These are phyloP conservation scores for Hemibagrus guttatus DNA, from an alignment of 2,797 vertebrate species.

Conservation along the genomic window DNA sequence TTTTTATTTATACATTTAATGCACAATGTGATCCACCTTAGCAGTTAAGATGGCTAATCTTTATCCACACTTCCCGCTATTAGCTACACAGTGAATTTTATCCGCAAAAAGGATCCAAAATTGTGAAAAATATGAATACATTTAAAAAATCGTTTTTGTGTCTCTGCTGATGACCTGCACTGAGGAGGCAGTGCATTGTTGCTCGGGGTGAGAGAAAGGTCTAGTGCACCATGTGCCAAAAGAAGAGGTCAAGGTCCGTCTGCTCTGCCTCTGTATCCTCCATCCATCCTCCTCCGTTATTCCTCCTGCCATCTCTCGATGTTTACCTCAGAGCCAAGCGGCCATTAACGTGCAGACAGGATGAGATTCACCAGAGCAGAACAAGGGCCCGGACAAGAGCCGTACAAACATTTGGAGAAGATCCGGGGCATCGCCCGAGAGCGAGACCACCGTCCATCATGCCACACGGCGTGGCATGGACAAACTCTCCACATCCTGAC, in stretches of 20 bases:
- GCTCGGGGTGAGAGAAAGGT: constrained; percentile 43
- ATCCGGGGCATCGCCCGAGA: background rate
- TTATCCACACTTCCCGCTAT: background rate
- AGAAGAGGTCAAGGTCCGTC: constrained; percentile 63
- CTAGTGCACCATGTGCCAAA: constrained; percentile 20
- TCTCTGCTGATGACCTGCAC: too few relatives aligned
- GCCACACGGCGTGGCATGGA: background rate
- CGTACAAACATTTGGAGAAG: constrained; percentile 39
- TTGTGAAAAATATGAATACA: background rate
- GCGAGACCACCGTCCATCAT: background rate
- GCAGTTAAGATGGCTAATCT: background rate
- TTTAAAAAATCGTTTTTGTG: background rate
- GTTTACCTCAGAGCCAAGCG: constrained; percentile 64
- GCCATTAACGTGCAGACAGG: constrained; percentile 65
- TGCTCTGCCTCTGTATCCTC: constrained; percentile 49
- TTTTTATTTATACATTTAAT: too few relatives aligned
- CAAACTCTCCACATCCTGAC: constrained; percentile 30
- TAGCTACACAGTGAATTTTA: background rate
- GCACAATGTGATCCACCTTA: background rate
- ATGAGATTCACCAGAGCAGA: constrained; percentile 68
- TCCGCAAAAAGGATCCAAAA: background rate
- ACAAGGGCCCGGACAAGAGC: constrained; percentile 36
- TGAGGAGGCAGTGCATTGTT: background rate
- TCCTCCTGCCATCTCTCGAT: constrained; percentile 48
- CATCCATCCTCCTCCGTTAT: constrained; percentile 32